Evolutionary conservation across 2,113 vertebrate genomes (phyloP), one percentile per base, ranked within the genome.

Genomic region (Polypterus bichir): DNA sequence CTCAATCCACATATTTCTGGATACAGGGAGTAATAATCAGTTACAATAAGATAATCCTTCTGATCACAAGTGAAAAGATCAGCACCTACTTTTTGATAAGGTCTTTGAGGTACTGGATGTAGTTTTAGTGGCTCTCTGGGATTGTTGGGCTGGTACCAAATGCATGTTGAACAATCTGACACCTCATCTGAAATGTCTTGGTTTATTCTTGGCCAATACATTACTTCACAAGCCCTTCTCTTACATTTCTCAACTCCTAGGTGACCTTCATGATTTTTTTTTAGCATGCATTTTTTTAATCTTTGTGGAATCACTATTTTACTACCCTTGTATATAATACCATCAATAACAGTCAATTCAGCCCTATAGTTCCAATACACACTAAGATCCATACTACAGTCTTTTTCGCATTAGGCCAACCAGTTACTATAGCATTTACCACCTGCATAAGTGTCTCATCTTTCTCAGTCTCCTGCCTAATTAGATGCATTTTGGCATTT

Each of bases 221-320:
- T 62, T 6, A 62, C 49, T 4, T 54, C 60, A 54, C 44, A 6
- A 4, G 45, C 10, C 47, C 60, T 61, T 48, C 10, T 51, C 49
- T 49, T 61, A 44, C 60, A 61, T 48, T 46, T 62, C 27, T 54
- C 60, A 44, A 54, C 54, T 53, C 9, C 60, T 27, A 62, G 49
- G 47, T 62, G 60, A 7, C 61, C 61, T 55, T 56, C 10, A 8
- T 62, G n/a, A 55, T 54, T 27, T 7, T 54, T 62, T 11, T 62
- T 54, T 6, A 62, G 53, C 61, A 62, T 62, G n/a, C 44, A 5
- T 46, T 62, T 54, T 46, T 9, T 46, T 10, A 56, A 10, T 46
- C 44, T 44, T 9, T 46, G 27, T 59, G 10, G 64, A n/a, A 55
- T 55, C 54, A 65, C 64, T 10, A 54, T 65, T 47, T 65, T 55